Evolutionary conservation across 1,140 invertebrate genomes (phyloP).

Genomic region (Elysia chlorotica): DNA sequence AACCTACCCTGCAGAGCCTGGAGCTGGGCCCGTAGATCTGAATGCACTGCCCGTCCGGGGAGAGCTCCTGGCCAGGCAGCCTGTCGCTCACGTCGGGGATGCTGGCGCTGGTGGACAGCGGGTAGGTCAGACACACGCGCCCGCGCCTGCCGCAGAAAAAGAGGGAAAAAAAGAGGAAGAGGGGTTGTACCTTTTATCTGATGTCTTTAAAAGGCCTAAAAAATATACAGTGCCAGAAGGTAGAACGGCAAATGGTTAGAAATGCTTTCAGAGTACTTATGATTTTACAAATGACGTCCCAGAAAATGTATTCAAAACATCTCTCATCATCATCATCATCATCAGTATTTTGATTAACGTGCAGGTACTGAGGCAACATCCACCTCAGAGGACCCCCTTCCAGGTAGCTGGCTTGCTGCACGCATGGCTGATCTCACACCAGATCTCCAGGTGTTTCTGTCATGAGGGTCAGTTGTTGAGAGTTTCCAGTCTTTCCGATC

Average conservation of each 20-base stretch:
- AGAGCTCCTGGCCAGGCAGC: background rate
- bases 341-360: no score
- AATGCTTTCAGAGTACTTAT: no score
- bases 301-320: no score
- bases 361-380: no score
- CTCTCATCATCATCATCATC: no score
- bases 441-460: no score
- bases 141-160: background rate
- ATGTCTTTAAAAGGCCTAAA: background rate
- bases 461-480: no score
- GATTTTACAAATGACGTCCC: no score
- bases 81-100: background rate
- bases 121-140: background rate
- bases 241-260: background rate
- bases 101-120: background rate
- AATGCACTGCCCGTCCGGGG: slow-evolving; percentile 5
- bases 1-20: slow-evolving; percentile 4
- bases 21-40: slow-evolving; percentile 2
- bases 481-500: no score
- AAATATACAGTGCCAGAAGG: background rate
- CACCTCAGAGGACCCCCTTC: no score
- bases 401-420: no score
- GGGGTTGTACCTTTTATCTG: background rate
- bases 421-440: no score
- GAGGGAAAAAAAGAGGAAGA: background rate